These are phyloP conservation scores for Sialia sialis DNA, from an alignment of 2,113 vertebrate genomes.

Conservation along the genomic window DNA sequence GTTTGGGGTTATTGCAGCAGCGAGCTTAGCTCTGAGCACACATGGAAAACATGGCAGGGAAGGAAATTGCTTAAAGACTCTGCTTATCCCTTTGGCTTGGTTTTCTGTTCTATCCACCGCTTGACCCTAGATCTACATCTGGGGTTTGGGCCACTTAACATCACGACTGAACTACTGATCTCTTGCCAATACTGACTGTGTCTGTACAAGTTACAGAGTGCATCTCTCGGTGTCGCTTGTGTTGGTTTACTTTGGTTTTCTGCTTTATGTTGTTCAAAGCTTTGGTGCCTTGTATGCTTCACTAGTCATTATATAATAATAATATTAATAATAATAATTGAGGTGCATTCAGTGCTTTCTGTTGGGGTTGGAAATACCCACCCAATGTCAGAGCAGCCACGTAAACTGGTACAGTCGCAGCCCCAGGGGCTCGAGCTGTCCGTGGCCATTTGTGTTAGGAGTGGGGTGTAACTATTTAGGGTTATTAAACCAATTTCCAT, in stretches of 20 bases:
- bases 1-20: not conserved
- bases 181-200: not conserved
- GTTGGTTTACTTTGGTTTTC: not conserved
- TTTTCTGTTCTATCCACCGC: not conserved
- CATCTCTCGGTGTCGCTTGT: not conserved
- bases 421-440: constrained; percentile 77
- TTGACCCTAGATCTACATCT: not conserved
- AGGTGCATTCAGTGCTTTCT: not conserved
- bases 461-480: constrained; percentile 65
- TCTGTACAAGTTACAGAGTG: not conserved
- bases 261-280: not conserved
- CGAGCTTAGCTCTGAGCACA: not conserved
- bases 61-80: not conserved
- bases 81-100: not conserved
- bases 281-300: constrained; percentile 17
- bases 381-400: constrained; percentile 50
- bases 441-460: constrained; percentile 74
- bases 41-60: not conserved
- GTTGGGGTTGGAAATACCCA: not conserved
- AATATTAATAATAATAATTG: constrained; percentile 12
- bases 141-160: not conserved
- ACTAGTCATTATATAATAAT: not conserved
- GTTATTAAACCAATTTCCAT: constrained; percentile 86
- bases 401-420: constrained; percentile 62
- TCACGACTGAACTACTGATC: not conserved